These are phyloP conservation scores for Poicephalus gulielmi DNA, from an alignment of 2,113 vertebrate species.

Conservation along the genomic window DNA sequence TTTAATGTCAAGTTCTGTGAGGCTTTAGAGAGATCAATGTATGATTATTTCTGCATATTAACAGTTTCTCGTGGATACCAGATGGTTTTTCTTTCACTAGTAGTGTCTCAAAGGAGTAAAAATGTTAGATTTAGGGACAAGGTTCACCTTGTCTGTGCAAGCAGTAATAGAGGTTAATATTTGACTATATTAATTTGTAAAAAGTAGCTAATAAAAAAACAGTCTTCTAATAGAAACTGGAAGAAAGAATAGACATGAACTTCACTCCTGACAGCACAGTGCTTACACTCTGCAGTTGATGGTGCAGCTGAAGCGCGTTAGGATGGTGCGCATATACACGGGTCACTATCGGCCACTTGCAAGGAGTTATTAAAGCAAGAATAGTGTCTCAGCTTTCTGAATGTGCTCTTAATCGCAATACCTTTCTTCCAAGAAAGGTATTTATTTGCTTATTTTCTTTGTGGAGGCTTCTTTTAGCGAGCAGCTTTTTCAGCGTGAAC, in stretches of 20 bases:
- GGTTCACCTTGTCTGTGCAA: background rate
- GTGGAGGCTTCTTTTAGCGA: background rate
- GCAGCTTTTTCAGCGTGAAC: background rate
- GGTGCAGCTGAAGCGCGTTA: background rate
- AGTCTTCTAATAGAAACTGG: background rate
- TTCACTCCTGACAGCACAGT: background rate
- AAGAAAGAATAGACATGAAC: background rate
- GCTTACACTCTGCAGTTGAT: accelerated
- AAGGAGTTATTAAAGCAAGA: background rate
- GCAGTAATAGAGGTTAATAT: background rate
- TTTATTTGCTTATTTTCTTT: background rate
- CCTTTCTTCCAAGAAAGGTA: background rate
- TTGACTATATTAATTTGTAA: background rate
- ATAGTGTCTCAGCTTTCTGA: background rate
- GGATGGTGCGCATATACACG: background rate
- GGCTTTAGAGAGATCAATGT: background rate
- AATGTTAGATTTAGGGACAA: background rate
- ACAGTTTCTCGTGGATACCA: background rate
- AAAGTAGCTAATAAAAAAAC: background rate
- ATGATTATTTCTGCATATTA: background rate
- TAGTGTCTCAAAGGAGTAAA: background rate
- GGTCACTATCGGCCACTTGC: background rate
- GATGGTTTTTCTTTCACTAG: background rate
- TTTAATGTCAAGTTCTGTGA: background rate
- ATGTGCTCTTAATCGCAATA: background rate